Evolutionary conservation across 2,888 invertebrate species (phyloP), one percentile per base, ranked within the genome.

Genomic region (Actias luna): DNA sequence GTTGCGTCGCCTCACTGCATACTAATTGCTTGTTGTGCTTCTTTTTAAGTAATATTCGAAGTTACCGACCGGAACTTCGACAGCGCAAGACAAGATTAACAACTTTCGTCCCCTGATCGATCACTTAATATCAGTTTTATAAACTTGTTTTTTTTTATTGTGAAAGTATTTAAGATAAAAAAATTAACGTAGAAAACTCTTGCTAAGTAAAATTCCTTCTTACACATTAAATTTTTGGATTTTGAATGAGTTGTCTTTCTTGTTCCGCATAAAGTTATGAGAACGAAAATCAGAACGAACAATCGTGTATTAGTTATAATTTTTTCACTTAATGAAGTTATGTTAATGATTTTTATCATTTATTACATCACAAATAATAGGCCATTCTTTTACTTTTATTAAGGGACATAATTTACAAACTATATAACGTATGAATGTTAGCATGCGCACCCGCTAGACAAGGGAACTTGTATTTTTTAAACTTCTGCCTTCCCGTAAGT

Each of bases 391-490:
- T 22, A 7, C 16, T 39, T n/a, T 5, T 18, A 46, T 46, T 14
- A 18, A 22, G n/a, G n/a, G 42, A 42, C 8, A 42, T 42, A 2
- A 16, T 18, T 18, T 46, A 50, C 22, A 50, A 2, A 22, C 22
- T 50, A n/a, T n/a, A n/a, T n/a, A 25, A 87, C 83, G 85, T 85
- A 87, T 77, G 80, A 83, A 82, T 77, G 80, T 78, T 76, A 79
- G 78, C 78, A 79, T 80, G 77, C 79, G 76, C 80, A 73, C 73
- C 71, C 74, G 75, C 71, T 74, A 77, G 79, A 77, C 79, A 80
- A 78, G 77, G 69, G 81, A 89, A 91, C 90, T 92, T 92, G 88
- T 91, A 87, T 92, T 92, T 92, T 92, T 92, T 91, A 91, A 92
- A 92, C 87, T 92, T 89, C 85, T 85, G 85, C 87, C 88, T 86